Conservation (phyloP, 2,797 vertebrate genomes). For the Molossus molossus region DNA sequence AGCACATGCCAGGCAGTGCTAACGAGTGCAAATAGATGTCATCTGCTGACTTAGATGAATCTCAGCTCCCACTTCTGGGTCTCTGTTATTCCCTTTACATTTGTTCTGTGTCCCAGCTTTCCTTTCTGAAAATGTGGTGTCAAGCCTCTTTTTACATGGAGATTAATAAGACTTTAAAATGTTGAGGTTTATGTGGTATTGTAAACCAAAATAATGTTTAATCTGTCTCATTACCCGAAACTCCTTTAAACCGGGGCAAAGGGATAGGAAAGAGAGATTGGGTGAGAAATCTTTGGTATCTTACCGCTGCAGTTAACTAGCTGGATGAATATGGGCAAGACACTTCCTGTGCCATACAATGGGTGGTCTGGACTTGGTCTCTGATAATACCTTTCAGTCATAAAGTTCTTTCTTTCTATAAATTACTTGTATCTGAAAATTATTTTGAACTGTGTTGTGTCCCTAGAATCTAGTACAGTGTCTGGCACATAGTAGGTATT, state of each 20-base stretch:
- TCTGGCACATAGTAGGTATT: not conserved
- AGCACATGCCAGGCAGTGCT: constrained; percentile 90
- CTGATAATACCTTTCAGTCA: not conserved
- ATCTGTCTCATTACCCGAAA: not conserved
- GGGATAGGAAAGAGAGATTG: not conserved
- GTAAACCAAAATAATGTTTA: constrained; percentile 68
- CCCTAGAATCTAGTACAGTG: not conserved
- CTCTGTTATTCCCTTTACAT: constrained; percentile 52
- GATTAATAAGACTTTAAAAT: constrained; percentile 60
- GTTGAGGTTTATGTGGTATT: constrained; percentile 20
- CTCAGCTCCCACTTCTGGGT: constrained; percentile 81
- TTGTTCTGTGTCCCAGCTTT: constrained; percentile 65
- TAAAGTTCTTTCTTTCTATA: constrained; percentile 15
- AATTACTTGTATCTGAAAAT: not conserved
- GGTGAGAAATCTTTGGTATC: not conserved
- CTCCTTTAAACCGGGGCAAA: not conserved
- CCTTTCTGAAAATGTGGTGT: constrained; percentile 53
- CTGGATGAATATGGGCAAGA: constrained; percentile 19
- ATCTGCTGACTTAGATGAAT: constrained; percentile 88
- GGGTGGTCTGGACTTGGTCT: not conserved
- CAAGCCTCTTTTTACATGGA: constrained; percentile 58
- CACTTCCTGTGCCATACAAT: not conserved
- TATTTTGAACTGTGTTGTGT: constrained; percentile 42
- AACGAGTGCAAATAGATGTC: constrained; percentile 91
- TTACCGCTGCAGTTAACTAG: not conserved